A percentile compares a stretch with the other conserved stretches of the same genome.
These are phyloP conservation scores for Bradypus variegatus DNA, from an alignment of 2,797 vertebrate genomes.

Conservation along the genomic window DNA sequence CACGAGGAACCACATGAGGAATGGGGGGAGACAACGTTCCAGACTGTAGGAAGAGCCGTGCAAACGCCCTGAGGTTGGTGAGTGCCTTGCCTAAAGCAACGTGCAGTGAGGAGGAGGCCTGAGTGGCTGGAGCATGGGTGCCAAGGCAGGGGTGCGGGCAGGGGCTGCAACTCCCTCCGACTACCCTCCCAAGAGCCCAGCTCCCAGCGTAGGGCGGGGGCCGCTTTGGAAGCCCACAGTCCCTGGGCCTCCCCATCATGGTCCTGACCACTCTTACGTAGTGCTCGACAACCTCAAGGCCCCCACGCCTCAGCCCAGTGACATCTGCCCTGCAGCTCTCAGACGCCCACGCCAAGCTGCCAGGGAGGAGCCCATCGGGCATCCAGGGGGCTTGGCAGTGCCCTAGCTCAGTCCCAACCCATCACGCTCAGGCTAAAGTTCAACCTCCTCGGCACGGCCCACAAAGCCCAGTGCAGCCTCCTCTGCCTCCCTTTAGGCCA, in stretches of 20 bases:
- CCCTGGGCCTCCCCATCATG: neutral
- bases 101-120: neutral
- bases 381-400: neutral
- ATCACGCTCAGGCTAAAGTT: neutral
- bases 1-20: neutral
- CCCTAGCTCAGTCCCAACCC: neutral
- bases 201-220: neutral
- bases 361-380: neutral
- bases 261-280: neutral
- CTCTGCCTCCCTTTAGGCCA: neutral
- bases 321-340: neutral
- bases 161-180: neutral
- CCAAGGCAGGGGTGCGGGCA: neutral
- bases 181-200: neutral
- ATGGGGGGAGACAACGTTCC: fast-evolving
- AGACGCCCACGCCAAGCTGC: neutral
- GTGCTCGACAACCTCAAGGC: neutral
- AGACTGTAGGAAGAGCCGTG: neutral
- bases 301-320: too few species aligned
- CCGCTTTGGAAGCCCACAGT: neutral
- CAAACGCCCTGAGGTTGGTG: neutral
- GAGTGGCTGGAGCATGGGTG: neutral
- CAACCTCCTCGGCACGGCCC: neutral
- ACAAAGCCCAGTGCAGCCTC: neutral
- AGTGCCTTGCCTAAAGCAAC: too few species aligned